phyloP scores from a whole-genome alignment of 2,797 vertebrate genomes.

The Periparus ater region DNA sequence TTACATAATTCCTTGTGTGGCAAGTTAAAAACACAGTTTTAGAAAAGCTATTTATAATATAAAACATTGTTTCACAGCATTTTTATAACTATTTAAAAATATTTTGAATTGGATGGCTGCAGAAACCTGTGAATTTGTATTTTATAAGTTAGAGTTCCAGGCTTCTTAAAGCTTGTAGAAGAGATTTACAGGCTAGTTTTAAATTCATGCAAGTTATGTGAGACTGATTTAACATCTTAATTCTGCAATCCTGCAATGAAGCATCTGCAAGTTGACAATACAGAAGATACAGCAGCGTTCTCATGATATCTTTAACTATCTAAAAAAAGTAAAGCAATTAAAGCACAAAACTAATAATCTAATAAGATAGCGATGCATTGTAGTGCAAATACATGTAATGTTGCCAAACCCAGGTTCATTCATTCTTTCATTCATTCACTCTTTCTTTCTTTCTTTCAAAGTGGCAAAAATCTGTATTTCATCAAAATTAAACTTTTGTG shows the following conservation, averaged over 20 bases:
- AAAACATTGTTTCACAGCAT: conserved; percentile 28
- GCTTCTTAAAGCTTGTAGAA: conserved; percentile 73
- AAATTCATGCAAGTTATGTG: conserved; percentile 81
- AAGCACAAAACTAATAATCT: conserved; percentile 91
- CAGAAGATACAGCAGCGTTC: conserved; percentile 90
- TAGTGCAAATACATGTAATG: conserved; percentile 94
- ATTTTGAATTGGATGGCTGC: conserved; percentile 8
- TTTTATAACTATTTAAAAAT: conserved; percentile 39
- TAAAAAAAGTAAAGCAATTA: conserved; percentile 82
- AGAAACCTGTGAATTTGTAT: conserved; percentile 20
- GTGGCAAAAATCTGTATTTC: conserved; percentile 85
- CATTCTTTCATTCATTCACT: conserved; percentile 85
- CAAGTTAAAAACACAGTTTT: conserved; percentile 52
- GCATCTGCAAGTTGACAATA: conserved; percentile 99
- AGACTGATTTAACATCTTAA: conserved; percentile 74
- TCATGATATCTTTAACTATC: conserved; percentile 79
- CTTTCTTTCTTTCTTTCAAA: conserved; percentile 82
- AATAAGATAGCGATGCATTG: conserved; percentile 90
- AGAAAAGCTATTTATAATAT: conserved; percentile 28
- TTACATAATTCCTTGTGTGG: conserved; percentile 30
- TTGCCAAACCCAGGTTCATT: conserved; percentile 86
- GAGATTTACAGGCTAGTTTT: conserved; percentile 82
- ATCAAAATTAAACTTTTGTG: conserved; percentile 80
- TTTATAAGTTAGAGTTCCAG: conserved; percentile 75
- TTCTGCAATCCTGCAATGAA: conserved; percentile 82